Percentiles rank a stretch among this genome's conserved stretches.
phyloP scores from a whole-genome alignment of 1,140 invertebrate species.

The Drosophila ficusphila region DNA sequence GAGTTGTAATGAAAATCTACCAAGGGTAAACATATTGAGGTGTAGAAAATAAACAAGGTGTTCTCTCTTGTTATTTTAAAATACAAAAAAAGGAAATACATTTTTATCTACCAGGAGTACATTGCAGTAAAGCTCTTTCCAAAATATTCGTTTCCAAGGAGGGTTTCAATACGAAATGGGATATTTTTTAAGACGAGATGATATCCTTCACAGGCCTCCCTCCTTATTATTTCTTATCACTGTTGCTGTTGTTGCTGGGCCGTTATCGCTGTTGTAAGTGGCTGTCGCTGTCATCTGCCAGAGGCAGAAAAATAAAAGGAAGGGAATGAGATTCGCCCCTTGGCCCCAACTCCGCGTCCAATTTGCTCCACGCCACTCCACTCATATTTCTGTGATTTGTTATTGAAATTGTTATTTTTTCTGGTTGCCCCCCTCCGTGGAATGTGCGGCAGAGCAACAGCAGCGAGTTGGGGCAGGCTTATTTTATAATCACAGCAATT shows the following conservation, averaged over 20 bases:
- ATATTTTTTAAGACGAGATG: not conserved
- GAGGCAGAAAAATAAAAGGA: constrained; percentile 20
- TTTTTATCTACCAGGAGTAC: no score
- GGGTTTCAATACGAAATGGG: no score
- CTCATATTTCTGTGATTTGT: constrained; percentile 52
- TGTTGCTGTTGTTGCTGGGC: not conserved
- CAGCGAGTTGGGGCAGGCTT: constrained; percentile 45
- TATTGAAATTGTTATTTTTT: constrained; percentile 75
- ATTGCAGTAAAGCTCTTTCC: no score
- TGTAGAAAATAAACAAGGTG: no score
- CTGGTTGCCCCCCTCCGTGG: constrained; percentile 8
- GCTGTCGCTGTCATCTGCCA: constrained; percentile 70
- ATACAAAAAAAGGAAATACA: no score
- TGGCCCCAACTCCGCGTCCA: constrained; percentile 4
- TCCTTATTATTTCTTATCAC: not conserved
- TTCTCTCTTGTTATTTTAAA: no score
- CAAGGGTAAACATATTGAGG: no score
- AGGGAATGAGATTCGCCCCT: constrained; percentile 13
- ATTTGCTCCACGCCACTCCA: constrained; percentile 11
- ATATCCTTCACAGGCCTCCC: no score
- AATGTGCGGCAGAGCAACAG: constrained; percentile 53
- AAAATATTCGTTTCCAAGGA: no score
- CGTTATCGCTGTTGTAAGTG: constrained; percentile 42
- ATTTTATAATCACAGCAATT: constrained; percentile 72
- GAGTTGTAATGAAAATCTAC: no score